Evolutionary conservation across 2,113 vertebrate genomes (phyloP), one percentile per base, ranked within the genome.

Genomic region (Caranx ignobilis): DNA sequence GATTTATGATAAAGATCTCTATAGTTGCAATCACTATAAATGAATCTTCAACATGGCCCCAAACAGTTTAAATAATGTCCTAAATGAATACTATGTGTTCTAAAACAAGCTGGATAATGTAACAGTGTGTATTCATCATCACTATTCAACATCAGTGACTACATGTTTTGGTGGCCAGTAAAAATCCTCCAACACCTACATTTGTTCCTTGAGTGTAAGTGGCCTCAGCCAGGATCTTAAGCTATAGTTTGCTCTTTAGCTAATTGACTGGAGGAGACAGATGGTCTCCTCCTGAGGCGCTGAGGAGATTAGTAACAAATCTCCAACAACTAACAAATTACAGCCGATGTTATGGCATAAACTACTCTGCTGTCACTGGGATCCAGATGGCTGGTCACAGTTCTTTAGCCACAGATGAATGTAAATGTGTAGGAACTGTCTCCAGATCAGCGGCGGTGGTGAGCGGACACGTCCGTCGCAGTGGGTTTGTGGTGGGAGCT

Each of bases 241-340:
- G 75, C 72, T 66, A 26, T 61, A 50, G 63, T 69, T 84, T 61
- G 75, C 72, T 87, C 56, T 88, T 75, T 73, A 71, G 73, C 84
- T 91, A 88, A 91, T 88, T 87, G 80, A 77, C 55, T 80, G 26
- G 15, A 62, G 62, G 6, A 57, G 76, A 89, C 89, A 91, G 91
- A 91, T 91, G 89, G 89, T 26, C 80, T 47, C 41, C 62, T 79
- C 75, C 78, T 56, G 74, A 79, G 76, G 83, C 71, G 4, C 78
- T 48, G 74, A 89, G 62, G 66, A 86, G 91, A 88, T 92, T 92
- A 92, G 48, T 45, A 77, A 73, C 79, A 88, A 92, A 87, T 85
- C 89, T 82, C 62, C 9, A 72, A 75, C 74, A 68, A 48, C 47
- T 63, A 52, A 65, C 19, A 26, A 85, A 79, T n/a, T 59, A 71